Percentiles rank a stretch among this genome's conserved stretches.
Evolutionary conservation across 1,140 invertebrate genomes (phyloP).

Genomic region (Cylas formicarius): DNA sequence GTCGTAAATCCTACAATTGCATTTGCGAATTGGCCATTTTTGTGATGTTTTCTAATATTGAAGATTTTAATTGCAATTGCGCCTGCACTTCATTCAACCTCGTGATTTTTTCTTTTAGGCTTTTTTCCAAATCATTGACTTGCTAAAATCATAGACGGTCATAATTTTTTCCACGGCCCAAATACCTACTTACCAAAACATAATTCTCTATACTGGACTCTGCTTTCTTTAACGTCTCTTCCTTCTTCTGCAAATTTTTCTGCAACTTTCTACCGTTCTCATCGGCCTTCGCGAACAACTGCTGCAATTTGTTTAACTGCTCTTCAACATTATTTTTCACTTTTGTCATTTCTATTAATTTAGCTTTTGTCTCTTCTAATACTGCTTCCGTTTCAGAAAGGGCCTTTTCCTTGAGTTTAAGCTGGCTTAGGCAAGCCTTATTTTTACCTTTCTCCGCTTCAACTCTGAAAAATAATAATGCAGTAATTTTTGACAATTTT

Average conservation of each 20-base stretch:
- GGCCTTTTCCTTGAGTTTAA: constrained; percentile 23
- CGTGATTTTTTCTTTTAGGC: constrained; percentile 23
- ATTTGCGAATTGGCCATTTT: constrained; percentile 26
- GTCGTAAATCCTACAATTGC: too few species aligned
- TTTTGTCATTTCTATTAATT: constrained; percentile 17
- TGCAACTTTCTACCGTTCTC: constrained; percentile 26
- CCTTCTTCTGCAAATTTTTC: constrained; percentile 29
- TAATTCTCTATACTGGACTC: constrained; percentile 19
- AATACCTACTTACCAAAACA: constrained; percentile 20
- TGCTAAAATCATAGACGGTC: constrained; percentile 23
- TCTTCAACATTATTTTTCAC: constrained; percentile 20
- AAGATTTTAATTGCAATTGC: constrained; percentile 22
- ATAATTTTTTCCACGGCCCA: background rate
- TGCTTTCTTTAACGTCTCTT: constrained; percentile 27
- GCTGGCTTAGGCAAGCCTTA: constrained; percentile 19
- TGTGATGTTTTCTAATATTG: constrained; percentile 31
- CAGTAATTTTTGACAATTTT: constrained; percentile 5
- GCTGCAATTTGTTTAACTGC: constrained; percentile 23
- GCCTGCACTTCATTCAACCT: constrained; percentile 19
- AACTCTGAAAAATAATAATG: constrained; percentile 8
- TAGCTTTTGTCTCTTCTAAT: constrained; percentile 17
- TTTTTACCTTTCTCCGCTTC: constrained; percentile 24
- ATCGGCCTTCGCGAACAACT: constrained; percentile 24
- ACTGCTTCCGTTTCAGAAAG: constrained; percentile 18
- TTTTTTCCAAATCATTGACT: constrained; percentile 26